These are phyloP conservation scores for Ptychoptera contaminata DNA, from an alignment of 2,888 invertebrate genomes.

Conservation along the genomic window DNA sequence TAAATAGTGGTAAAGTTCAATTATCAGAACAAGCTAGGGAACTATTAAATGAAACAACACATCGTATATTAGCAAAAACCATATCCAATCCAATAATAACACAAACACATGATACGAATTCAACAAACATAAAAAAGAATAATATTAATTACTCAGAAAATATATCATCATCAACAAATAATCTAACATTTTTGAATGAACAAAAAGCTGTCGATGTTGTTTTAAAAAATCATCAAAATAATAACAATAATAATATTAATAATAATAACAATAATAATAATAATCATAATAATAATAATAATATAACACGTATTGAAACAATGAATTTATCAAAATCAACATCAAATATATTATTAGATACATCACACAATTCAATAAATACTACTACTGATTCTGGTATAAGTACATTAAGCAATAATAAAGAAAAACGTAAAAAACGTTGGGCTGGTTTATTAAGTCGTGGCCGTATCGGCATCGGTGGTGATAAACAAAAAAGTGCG, in stretches of 20 bases:
- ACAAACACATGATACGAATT: conserved; percentile 1
- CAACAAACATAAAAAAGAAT: background rate
- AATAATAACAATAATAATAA: background rate
- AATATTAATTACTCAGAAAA: background rate
- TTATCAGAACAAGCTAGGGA: background rate
- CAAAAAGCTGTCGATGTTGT: background rate
- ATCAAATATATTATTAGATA: background rate
- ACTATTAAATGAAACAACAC: conserved; percentile 2
- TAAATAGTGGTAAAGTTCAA: too few relatives aligned
- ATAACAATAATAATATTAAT: too few relatives aligned
- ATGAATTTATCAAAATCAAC: background rate
- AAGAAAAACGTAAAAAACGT: conserved; percentile 46
- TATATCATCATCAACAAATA: background rate
- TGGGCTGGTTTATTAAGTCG: conserved; percentile 38
- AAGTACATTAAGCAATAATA: conserved; percentile 15
- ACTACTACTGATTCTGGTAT: conserved; percentile 2
- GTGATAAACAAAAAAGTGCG: conserved; percentile 44
- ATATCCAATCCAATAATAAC: conserved; percentile 5
- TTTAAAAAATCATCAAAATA: too few relatives aligned
- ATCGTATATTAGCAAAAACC: conserved; percentile 3
- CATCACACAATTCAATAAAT: background rate
- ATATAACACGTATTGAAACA: background rate
- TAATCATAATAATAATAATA: background rate
- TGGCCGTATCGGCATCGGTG: conserved; percentile 32
- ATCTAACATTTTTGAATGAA: background rate